Base-by-base conservation (phyloP, 1,140 invertebrate genomes). In the Arctopsyche grandis region DNA sequence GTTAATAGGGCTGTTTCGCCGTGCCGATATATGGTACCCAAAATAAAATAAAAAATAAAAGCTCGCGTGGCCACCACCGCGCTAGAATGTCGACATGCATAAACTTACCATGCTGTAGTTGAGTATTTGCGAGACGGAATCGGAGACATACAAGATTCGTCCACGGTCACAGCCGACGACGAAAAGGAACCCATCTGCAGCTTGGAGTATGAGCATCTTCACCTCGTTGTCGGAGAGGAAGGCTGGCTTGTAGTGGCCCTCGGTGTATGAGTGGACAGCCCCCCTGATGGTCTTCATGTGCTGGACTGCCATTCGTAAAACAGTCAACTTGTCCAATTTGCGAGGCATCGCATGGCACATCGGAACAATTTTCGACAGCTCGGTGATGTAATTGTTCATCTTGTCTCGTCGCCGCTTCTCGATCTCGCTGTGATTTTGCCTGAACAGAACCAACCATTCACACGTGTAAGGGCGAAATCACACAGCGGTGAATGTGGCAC, bases 341-440 rank as follows among this genome's bases (percentile, higher is more conserved):
- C 96, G 88, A 9, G 95, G 94, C 94, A 97, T 96, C 0, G 95
- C 94, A 83, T 94, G 93, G 84, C 97, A 98, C 94, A 97, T 97
- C 0, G 97, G 97, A 9, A 99, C 92, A 91, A 98, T 95, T 0
- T 93, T 90, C 29, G 96, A 95, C 38, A 99, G 85, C 86, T 98
- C 96, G 0, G 93, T 94, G 78, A 99, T 98, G 86, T 97, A 98
- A 0, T 93, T 96, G 87, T 98, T 98, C 97, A 98, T 98, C 87
- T 98, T 98, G 85, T 99, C 97, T 16, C 97, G 90, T 1, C 97
- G 89, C 0, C 97, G 89, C 85, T 98, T 98, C 86, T 99, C 97
- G 79, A 99, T 98, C 88, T 98, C 96, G 86, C 96, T 98, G 87
- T 99, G 97, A 87, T 98, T 98, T 87, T 97, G 94, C 82, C 94